phyloP scores from a whole-genome alignment of 2,113 vertebrate genomes.

The Equus przewalskii region DNA sequence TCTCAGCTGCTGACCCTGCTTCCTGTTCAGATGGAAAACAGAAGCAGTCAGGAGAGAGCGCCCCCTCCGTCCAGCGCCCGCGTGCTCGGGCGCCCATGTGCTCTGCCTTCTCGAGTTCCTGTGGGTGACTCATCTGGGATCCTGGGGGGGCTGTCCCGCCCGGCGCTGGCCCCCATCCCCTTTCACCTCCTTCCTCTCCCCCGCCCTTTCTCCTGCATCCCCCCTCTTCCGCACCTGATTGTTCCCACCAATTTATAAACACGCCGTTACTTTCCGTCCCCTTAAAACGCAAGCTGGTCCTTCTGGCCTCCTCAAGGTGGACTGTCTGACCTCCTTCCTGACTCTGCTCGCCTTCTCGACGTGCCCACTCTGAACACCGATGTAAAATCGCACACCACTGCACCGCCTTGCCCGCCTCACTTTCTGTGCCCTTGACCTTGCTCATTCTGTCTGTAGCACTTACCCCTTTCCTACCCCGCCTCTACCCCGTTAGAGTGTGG shows the following conservation, averaged over 20 bases:
- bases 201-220: neutral
- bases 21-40: neutral
- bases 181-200: neutral
- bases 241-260: neutral
- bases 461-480: accelerated
- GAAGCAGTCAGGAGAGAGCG: neutral
- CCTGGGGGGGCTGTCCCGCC: neutral
- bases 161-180: neutral
- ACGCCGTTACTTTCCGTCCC: neutral
- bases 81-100: accelerated
- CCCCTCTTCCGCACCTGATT: neutral
- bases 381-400: no score
- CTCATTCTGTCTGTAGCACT: neutral
- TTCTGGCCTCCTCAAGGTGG: neutral
- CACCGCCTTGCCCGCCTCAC: neutral
- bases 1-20: neutral
- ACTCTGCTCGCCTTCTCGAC: neutral
- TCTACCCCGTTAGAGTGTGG: neutral
- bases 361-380: accelerated
- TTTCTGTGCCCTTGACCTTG: neutral
- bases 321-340: neutral
- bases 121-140: neutral
- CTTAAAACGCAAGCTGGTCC: neutral
- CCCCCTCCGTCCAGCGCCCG: accelerated
- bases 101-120: neutral